Evolutionary conservation across 1,140 invertebrate genomes (phyloP).

Genomic region (Leptinotarsa undecemlineata): DNA sequence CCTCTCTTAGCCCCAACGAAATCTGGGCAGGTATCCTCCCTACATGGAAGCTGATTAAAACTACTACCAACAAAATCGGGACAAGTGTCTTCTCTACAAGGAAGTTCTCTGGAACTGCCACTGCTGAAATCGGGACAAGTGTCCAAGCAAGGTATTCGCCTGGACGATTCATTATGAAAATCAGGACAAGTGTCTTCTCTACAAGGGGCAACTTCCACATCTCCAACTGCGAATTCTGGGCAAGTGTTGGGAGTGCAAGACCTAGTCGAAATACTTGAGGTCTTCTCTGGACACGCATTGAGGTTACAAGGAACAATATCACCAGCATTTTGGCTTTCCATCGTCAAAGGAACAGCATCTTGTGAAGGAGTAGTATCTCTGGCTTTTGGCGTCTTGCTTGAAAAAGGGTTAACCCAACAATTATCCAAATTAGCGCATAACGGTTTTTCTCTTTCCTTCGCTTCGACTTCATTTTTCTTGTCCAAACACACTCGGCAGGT

Average conservation of each 20-base stretch:
- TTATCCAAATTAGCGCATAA: not conserved
- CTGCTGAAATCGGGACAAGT: not conserved
- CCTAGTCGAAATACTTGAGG: not conserved
- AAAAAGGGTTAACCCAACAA: not conserved
- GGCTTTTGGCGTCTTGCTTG: not conserved
- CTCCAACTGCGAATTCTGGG: not conserved
- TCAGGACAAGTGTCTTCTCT: not conserved
- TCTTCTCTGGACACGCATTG: not conserved
- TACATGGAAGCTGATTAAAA: not conserved
- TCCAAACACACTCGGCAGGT: not conserved
- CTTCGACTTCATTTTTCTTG: not conserved
- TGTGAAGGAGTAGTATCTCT: not conserved
- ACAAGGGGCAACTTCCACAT: not conserved
- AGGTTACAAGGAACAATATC: not conserved
- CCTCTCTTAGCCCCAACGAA: not conserved
- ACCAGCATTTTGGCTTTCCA: not conserved
- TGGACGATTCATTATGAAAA: not conserved
- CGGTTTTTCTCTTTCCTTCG: not conserved
- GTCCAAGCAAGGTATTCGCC: not conserved
- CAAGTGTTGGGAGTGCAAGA: not conserved
- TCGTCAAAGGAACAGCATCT: not conserved
- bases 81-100: not conserved
- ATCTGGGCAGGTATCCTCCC: constrained; percentile 6
- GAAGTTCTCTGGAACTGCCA: not conserved
- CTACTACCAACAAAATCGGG: not conserved